Evolutionary conservation across 2,797 vertebrate species (phyloP), one percentile per base, ranked within the genome.

Genomic region (Zenarchopterus dispar): DNA sequence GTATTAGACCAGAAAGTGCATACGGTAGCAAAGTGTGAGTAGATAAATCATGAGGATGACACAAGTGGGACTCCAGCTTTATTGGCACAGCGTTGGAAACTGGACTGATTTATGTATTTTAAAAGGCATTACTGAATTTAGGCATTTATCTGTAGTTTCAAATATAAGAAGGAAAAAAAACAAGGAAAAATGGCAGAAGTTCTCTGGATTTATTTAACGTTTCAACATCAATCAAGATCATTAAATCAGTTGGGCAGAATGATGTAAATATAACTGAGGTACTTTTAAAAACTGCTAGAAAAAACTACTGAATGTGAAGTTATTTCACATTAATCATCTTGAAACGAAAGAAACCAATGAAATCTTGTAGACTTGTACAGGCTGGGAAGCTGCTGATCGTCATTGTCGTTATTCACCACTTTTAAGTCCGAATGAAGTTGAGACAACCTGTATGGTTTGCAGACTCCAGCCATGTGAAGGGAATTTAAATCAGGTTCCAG

Each of bases 401-500:
- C 47, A 18, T 51, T 49, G 58, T 72, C 56, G 67, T 84, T 76
- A 66, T 72, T 75, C 79, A 75, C 67, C 51, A 60, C 64, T 80
- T 80, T 77, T 60, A 73, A 82, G 73, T 73, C 48, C 10, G 56
- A 62, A 77, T 78, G 78, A 60, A 2, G 6, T 51, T 44, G 56
- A 85, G 71, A 76, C 67, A 56, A 2, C n/a, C 33, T 17, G 36
- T 73, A 77, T 61, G 51, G 54, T 77, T 73, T 67, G 78, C 70
- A 78, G 74, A 85, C 75, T 64, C 41, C 67, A 62, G 67, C 33
- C 59, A 62, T 52, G 74, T 78, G 85, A 70, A 31, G 26, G 62
- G 78, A 86, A 85, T 84, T 51, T 53, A 59, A 79, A 87, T 56
- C 2, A 87, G 66, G 53, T 19, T 44, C 63, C 80, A 65, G 58